Base-by-base conservation (phyloP, 2,888 invertebrate species). In the Cistogaster globosa region DNA sequence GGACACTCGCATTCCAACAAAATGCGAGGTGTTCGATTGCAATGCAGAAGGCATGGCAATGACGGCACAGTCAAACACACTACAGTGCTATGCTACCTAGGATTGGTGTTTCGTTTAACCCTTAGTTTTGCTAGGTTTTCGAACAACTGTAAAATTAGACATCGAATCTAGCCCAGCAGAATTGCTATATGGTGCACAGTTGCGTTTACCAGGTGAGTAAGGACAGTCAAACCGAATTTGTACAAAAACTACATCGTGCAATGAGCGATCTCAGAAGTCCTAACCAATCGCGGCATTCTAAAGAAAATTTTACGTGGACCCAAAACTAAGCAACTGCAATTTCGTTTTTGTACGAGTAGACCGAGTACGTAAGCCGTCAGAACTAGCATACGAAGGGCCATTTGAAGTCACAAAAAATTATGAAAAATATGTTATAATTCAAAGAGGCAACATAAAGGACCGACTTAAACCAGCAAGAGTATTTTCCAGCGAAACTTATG, bases 91-190 rank as follows among this genome's bases (percentile, higher is more conserved):
- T n/a, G n/a, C n/a, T n/a, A n/a, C n/a, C n/a, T n/a, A n/a, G n/a
- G n/a, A n/a, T n/a, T n/a, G n/a, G n/a, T n/a, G n/a, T n/a, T n/a
- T n/a, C n/a, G n/a, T n/a, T n/a, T n/a, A n/a, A n/a, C n/a, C n/a
- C n/a, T n/a, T n/a, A n/a, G n/a, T n/a, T n/a, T n/a, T n/a, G n/a
- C n/a, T n/a, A n/a, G n/a, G n/a, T n/a, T n/a, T n/a, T n/a, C n/a
- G n/a, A n/a, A n/a, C n/a, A n/a, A n/a, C n/a, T n/a, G n/a, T n/a
- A n/a, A n/a, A n/a, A n/a, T n/a, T n/a, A n/a, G n/a, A n/a, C n/a
- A n/a, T n/a, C n/a, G n/a, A n/a, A n/a, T n/a, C n/a, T n/a, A 88
- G 88, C 4, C 78, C 90, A 26, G 88, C 90, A 1, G 88, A 90
- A 67, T 72, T 92, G 72, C 85, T 91, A 0, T 91, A 90, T 71